Conservation (phyloP, 2,888 invertebrate species). For the Mechanitis mazaeus region DNA sequence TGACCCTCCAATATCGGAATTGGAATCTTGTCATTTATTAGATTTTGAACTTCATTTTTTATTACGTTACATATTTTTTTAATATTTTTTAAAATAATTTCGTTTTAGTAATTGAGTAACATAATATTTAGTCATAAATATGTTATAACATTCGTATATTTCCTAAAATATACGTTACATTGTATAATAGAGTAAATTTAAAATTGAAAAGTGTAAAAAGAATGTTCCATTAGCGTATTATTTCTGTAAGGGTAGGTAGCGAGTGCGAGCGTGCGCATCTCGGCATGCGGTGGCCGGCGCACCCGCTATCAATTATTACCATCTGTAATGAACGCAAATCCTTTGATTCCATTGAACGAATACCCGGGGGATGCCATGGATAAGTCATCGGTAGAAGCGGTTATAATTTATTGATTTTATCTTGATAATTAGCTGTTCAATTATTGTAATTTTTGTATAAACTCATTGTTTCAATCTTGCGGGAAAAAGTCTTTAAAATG, state of each 20-base stretch:
- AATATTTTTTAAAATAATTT: no score
- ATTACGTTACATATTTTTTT: no score
- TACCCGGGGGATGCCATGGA: conserved; percentile 47
- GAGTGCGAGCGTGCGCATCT: conserved; percentile 14
- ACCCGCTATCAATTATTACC: conserved; percentile 65
- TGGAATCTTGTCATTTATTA: conserved; percentile 37
- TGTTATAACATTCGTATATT: no score
- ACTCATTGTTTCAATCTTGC: no score
- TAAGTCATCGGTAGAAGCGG: conserved; percentile 33
- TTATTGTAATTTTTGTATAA: no score
- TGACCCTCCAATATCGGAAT: conserved; percentile 40
- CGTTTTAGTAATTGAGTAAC: no score
- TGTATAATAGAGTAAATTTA: not conserved
- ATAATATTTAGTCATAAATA: no score
- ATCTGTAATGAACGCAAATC: conserved; percentile 72
- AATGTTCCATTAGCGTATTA: conserved; percentile 23
- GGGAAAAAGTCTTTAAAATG: no score
- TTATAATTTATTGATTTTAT: not conserved
- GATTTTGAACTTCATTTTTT: not conserved
- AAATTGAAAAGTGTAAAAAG: conserved; percentile 1
- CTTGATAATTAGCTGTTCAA: no score
- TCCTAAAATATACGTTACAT: no score
- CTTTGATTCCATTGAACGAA: conserved; percentile 75
- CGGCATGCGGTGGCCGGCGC: conserved; percentile 28
- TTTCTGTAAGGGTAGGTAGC: conserved; percentile 9